Conservation (phyloP, 1,140 invertebrate species). For the Eumeta japonica region DNA sequence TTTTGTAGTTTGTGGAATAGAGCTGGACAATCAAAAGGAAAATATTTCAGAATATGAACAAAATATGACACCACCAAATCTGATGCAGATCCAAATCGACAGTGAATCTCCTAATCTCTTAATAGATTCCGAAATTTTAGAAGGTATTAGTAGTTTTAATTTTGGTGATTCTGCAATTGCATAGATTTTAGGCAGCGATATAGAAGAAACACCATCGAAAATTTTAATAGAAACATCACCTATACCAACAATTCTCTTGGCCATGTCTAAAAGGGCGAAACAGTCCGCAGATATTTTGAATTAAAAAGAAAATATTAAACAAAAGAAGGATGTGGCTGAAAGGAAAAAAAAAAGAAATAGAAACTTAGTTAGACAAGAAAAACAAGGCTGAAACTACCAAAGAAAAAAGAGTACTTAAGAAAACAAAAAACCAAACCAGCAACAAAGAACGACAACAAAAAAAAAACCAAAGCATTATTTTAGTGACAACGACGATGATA, state of each 20-base stretch:
- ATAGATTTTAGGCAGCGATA: slow-evolving; percentile 9
- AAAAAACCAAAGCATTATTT: too few relatives aligned
- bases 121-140: slow-evolving; percentile 15
- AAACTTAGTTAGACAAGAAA: slow-evolving; percentile 11
- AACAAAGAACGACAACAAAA: too few relatives aligned
- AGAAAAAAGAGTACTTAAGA: slow-evolving; percentile 11
- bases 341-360: slow-evolving; percentile 11
- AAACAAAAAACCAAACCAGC: slow-evolving; percentile 11
- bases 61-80: slow-evolving; percentile 10
- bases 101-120: slow-evolving; percentile 12
- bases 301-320: slow-evolving; percentile 14
- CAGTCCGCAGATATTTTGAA: slow-evolving; percentile 22
- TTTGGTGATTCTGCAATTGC: slow-evolving; percentile 11
- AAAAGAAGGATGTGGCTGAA: slow-evolving; percentile 14
- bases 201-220: slow-evolving; percentile 23
- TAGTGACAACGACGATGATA: slow-evolving; percentile 3
- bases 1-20: too few relatives aligned
- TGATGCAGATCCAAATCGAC: slow-evolving; percentile 6
- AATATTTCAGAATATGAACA: slow-evolving; percentile 6
- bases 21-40: too few relatives aligned
- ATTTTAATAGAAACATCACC: slow-evolving; percentile 17
- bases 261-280: slow-evolving; percentile 16
- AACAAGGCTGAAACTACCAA: slow-evolving; percentile 9
- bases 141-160: slow-evolving; percentile 12
- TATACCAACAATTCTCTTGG: slow-evolving; percentile 19